Evolutionary conservation across 2,797 vertebrate species (phyloP).

Genomic region (Schizothorax lantsangensis): DNA sequence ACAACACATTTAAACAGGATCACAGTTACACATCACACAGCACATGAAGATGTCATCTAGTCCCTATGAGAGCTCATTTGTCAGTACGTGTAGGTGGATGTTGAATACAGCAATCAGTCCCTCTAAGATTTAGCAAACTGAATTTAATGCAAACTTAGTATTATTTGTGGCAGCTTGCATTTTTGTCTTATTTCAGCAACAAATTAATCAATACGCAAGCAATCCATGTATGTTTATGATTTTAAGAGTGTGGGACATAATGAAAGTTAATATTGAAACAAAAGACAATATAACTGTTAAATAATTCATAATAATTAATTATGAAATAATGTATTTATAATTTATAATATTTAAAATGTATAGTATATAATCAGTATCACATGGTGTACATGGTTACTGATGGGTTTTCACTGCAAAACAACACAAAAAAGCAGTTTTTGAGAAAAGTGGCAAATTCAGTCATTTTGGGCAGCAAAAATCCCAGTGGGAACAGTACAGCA

Average conservation of each 20-base stretch:
- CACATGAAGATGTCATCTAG: not conserved
- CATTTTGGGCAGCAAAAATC: not conserved
- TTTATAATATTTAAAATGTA: not conserved
- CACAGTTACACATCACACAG: slow-evolving; percentile 1
- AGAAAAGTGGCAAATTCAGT: not conserved
- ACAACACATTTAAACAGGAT: not conserved
- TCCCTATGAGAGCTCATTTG: not conserved
- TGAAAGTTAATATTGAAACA: not conserved
- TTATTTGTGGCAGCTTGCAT: not conserved
- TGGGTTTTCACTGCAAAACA: not conserved
- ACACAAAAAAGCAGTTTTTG: not conserved
- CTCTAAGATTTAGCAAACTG: not conserved
- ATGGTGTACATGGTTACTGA: not conserved
- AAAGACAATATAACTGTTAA: not conserved
- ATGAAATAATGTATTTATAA: not conserved
- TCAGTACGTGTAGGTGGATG: not conserved
- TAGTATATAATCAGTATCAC: not conserved
- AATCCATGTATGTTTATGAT: not conserved
- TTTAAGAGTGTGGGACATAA: not conserved
- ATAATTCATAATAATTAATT: not conserved
- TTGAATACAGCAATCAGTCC: not conserved
- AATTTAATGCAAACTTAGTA: not conserved
- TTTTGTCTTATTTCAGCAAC: too few species aligned
- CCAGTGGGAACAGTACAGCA: not conserved
- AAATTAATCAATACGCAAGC: too few species aligned